Conservation (phyloP, 2,113 vertebrate species). For the Atherinomorus stipes region DNA sequence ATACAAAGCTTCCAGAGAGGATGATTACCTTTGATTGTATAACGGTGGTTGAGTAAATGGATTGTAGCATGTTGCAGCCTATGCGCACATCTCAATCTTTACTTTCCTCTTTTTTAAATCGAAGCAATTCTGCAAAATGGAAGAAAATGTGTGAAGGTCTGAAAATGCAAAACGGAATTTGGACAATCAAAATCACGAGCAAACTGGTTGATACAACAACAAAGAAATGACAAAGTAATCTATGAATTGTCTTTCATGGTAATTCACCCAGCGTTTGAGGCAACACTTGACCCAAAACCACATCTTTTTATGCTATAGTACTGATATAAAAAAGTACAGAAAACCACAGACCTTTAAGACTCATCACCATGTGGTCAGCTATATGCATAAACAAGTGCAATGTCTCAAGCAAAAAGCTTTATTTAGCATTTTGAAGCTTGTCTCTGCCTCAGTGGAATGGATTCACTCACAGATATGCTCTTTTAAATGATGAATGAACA, state of each 20-base stretch:
- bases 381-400: not conserved
- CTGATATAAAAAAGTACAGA: not conserved
- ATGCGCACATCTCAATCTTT: not conserved
- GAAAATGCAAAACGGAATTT: not conserved
- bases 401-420: slow-evolving; percentile 3
- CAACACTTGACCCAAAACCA: not conserved
- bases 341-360: not conserved
- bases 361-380: too few relatives aligned
- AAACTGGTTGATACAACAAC: not conserved
- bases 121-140: not conserved
- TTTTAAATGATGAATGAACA: slow-evolving; percentile 65
- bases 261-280: not conserved
- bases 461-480: slow-evolving; percentile 12
- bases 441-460: slow-evolving; percentile 2
- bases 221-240: not conserved
- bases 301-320: not conserved
- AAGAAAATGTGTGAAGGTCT: not conserved
- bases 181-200: too few relatives aligned
- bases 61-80: not conserved
- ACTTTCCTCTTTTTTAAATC: not conserved
- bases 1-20: slow-evolving; percentile 45
- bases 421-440: slow-evolving; percentile 15
- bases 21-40: slow-evolving; percentile 50
- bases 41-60: slow-evolving; percentile 41
- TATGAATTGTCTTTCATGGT: not conserved